Percentiles rank a stretch among this genome's conserved stretches.
Evolutionary conservation across 2,888 invertebrate species (phyloP).

Genomic region (Archips crataeganus): DNA sequence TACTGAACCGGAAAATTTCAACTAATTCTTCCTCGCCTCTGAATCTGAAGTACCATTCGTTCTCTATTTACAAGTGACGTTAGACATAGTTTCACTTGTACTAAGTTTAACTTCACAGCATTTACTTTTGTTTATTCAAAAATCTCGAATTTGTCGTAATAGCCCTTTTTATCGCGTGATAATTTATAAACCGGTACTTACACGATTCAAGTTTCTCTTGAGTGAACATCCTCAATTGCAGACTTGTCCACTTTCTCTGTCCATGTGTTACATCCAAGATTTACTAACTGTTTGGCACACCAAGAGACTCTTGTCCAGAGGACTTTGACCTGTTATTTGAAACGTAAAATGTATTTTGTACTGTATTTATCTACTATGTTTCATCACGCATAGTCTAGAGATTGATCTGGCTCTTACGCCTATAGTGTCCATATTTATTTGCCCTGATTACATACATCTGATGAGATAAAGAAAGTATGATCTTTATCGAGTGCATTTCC

Average conservation of each 20-base stretch:
- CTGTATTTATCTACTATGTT: too few relatives aligned
- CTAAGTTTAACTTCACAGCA: constrained; percentile 12
- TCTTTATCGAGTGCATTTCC: too few relatives aligned
- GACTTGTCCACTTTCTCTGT: constrained; percentile 2
- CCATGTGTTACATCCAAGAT: constrained; percentile 15
- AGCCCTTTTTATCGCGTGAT: constrained; percentile 4
- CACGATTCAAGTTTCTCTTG: constrained; percentile 6
- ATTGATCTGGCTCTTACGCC: too few relatives aligned
- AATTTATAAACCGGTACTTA: constrained; percentile 1
- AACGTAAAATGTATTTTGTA: background rate
- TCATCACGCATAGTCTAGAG: background rate
- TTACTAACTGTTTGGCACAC: constrained; percentile 17
- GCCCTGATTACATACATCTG: too few relatives aligned
- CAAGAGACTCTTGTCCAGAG: background rate
- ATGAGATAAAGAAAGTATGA: too few relatives aligned
- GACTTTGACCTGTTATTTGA: background rate
- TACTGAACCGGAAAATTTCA: constrained; percentile 29
- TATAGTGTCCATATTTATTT: too few relatives aligned
- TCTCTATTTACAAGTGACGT: constrained; percentile 10
- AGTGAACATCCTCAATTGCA: constrained; percentile 1
- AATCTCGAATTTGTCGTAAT: background rate
- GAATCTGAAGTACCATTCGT: constrained; percentile 15
- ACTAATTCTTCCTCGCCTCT: constrained; percentile 21
- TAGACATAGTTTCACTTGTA: constrained; percentile 25
- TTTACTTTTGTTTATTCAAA: background rate